phyloP scores from a whole-genome alignment of 2,888 invertebrate species.

The Metallyticus violacea region DNA sequence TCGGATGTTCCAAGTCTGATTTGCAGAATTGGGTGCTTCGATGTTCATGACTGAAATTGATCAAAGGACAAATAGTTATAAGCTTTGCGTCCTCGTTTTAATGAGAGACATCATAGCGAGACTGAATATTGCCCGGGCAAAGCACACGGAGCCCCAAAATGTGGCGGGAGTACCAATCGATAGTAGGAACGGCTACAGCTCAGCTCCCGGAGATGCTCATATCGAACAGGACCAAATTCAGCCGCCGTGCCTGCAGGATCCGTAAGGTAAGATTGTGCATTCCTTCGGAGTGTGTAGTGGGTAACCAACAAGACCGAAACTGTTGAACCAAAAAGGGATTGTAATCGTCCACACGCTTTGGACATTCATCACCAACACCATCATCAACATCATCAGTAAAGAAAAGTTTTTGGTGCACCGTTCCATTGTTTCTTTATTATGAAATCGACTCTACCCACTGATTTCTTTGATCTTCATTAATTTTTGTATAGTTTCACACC shows the following conservation, averaged over 20 bases:
- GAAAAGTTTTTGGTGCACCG: no score
- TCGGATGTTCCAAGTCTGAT: no score
- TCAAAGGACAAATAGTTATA: background rate
- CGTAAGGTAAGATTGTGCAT: conserved; percentile 1
- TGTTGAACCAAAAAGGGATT: background rate
- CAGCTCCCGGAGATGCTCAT: conserved; percentile 26
- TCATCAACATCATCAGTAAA: no score
- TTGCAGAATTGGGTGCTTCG: no score
- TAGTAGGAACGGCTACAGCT: conserved; percentile 25
- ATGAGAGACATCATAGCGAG: background rate
- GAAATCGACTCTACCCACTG: no score
- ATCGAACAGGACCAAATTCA: background rate
- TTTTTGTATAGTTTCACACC: no score
- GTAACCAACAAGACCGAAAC: no score
- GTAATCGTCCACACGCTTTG: background rate
- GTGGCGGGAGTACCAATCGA: conserved; percentile 23
- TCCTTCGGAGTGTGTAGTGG: background rate
- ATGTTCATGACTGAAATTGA: background rate
- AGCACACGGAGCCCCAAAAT: background rate
- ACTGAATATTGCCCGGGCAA: background rate
- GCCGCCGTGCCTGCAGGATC: background rate
- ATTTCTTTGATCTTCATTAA: no score
- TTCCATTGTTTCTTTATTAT: no score
- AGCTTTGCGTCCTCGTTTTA: background rate
- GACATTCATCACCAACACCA: no score